Percentiles rank a stretch among this genome's conserved stretches.
These are phyloP conservation scores for Ictalurus furcatus DNA, from an alignment of 2,113 vertebrate species.

Conservation along the genomic window DNA sequence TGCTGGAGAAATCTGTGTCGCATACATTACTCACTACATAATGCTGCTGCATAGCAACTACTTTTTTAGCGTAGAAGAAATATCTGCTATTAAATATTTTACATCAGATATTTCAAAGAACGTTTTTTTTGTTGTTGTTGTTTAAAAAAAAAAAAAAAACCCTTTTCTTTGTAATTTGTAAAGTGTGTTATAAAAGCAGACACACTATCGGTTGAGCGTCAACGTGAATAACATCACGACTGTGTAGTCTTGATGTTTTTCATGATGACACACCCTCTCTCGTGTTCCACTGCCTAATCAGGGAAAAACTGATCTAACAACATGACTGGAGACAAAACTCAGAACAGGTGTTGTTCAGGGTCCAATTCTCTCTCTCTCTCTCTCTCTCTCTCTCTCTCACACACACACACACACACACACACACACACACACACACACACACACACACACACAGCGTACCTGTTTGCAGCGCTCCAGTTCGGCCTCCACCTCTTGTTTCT, in stretches of 20 bases:
- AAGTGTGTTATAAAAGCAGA: not conserved
- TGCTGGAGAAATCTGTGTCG: no score
- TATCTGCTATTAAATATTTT: not conserved
- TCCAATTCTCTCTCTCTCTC: not conserved
- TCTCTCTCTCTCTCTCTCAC: no score
- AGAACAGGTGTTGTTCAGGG: not conserved
- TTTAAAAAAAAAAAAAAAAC: not conserved
- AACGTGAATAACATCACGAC: no score
- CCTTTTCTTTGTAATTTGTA: not conserved
- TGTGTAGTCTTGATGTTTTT: not conserved
- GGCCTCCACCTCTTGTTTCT: slow-evolving; percentile 86
- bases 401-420: not conserved
- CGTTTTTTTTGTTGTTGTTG: no score
- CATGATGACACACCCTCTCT: not conserved
- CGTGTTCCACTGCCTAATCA: not conserved
- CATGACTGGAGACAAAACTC: not conserved
- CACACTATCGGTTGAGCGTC: no score
- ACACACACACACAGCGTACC: slow-evolving; percentile 60
- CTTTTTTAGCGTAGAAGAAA: no score
- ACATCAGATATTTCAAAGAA: not conserved
- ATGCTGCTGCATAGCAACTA: no score
- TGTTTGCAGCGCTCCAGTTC: slow-evolving; percentile 92
- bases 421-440: not conserved
- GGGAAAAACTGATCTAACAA: not conserved
- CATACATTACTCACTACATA: no score